Evolutionary conservation across 2,888 invertebrate genomes (phyloP).

Genomic region (Microctonus brassicae): DNA sequence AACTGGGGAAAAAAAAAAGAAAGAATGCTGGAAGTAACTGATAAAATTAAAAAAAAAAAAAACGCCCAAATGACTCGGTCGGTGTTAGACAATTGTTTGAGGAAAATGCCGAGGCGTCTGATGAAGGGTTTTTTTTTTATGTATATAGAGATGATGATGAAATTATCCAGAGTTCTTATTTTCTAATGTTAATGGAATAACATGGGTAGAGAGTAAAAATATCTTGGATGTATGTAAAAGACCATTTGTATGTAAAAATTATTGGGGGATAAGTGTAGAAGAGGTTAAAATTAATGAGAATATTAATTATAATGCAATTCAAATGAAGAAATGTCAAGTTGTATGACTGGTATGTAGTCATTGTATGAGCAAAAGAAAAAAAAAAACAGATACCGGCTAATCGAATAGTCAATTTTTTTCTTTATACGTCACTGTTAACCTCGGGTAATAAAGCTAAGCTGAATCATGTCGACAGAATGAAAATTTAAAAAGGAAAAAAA

Average conservation of each 20-base stretch:
- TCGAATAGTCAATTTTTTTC: constrained; percentile 40
- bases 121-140: background rate
- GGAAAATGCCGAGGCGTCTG: background rate
- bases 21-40: too few species aligned
- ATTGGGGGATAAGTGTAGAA: too few species aligned
- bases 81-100: background rate
- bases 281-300: too few species aligned
- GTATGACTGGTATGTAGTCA: constrained; percentile 47
- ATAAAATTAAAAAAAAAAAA: background rate
- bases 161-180: too few species aligned
- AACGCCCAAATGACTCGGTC: background rate
- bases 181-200: background rate
- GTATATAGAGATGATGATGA: background rate
- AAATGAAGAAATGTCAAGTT: constrained; percentile 57
- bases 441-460: constrained; percentile 13
- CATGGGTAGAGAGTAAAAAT: background rate
- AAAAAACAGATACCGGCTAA: constrained; percentile 34
- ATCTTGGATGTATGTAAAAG: background rate
- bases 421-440: constrained; percentile 13
- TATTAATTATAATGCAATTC: constrained; percentile 39
- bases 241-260: background rate
- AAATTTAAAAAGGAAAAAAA: background rate
- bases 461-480: too few species aligned
- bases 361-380: constrained; percentile 17
- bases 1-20: background rate